phyloP scores from a whole-genome alignment of 2,797 vertebrate genomes.

The Morus bassanus region DNA sequence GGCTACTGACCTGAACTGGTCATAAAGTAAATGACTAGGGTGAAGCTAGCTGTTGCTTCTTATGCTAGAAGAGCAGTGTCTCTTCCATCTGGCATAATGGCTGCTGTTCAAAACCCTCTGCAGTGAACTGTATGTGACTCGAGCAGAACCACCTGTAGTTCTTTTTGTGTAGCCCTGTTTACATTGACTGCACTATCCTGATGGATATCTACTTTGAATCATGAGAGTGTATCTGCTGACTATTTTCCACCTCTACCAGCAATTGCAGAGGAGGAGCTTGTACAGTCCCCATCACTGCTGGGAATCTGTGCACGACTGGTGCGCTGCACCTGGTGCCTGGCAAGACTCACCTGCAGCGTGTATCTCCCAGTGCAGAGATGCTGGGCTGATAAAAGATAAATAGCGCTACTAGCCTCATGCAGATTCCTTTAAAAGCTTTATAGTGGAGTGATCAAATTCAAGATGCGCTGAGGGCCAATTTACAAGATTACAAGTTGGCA shows the following conservation, averaged over 20 bases:
- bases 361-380: neutral
- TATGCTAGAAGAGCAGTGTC: neutral
- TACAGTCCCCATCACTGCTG: neutral
- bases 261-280: neutral
- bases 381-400: neutral
- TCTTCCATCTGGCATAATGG: neutral
- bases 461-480: neutral
- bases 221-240: neutral
- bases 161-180: neutral
- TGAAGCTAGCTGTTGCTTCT: neutral
- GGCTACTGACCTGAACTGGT: neutral
- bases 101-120: neutral
- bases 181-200: neutral
- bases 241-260: neutral
- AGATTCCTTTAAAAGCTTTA: neutral
- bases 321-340: neutral
- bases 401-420: neutral
- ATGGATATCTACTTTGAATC: neutral
- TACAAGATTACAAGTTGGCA: neutral
- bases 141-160: neutral
- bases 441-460: neutral
- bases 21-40: neutral
- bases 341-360: neutral
- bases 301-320: neutral
- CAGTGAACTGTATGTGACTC: neutral